A percentile compares a stretch with the other conserved stretches of the same genome.
These are phyloP conservation scores for western clawed frog (Xenopus tropicalis) DNA, from an alignment of 2,113 vertebrate species.

Conservation along the genomic window DNA sequence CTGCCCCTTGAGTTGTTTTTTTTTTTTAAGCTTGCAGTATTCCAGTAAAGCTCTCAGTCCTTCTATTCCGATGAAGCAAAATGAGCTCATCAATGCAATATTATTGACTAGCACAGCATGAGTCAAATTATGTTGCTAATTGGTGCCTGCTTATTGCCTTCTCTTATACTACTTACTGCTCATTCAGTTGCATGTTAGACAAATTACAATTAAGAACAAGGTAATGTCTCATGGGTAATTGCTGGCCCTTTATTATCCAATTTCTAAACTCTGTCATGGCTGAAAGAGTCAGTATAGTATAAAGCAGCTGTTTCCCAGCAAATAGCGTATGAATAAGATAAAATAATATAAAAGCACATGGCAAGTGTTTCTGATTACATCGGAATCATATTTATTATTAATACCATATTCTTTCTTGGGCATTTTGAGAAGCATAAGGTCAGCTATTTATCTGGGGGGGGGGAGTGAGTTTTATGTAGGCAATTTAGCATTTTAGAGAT, in stretches of 20 bases:
- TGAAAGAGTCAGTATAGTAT: constrained; percentile 35
- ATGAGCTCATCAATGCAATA: constrained; percentile 41
- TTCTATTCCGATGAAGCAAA: constrained; percentile 10
- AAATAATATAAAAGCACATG: constrained; percentile 1
- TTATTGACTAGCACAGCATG: constrained; percentile 43
- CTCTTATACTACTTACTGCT: constrained; percentile 41
- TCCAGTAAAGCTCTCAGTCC: no score
- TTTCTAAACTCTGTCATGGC: constrained; percentile 28
- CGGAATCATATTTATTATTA: not conserved
- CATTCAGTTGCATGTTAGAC: constrained; percentile 42
- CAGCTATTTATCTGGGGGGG: not conserved
- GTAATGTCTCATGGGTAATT: constrained; percentile 44
- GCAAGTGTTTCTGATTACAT: not conserved
- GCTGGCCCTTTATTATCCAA: constrained; percentile 30
- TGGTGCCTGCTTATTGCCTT: constrained; percentile 42
- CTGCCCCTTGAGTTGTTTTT: no score
- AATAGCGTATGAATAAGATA: not conserved
- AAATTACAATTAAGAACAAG: constrained; percentile 44
- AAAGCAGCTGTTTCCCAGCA: not conserved
- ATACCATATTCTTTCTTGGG: not conserved
- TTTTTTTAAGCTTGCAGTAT: no score
- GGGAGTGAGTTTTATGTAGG: no score
- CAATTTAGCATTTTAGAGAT: not conserved
- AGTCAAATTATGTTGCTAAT: constrained; percentile 46
- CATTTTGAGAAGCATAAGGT: no score